Conservation (phyloP, 2,113 vertebrate genomes). For the Neolamprologus caudopunctatus region DNA sequence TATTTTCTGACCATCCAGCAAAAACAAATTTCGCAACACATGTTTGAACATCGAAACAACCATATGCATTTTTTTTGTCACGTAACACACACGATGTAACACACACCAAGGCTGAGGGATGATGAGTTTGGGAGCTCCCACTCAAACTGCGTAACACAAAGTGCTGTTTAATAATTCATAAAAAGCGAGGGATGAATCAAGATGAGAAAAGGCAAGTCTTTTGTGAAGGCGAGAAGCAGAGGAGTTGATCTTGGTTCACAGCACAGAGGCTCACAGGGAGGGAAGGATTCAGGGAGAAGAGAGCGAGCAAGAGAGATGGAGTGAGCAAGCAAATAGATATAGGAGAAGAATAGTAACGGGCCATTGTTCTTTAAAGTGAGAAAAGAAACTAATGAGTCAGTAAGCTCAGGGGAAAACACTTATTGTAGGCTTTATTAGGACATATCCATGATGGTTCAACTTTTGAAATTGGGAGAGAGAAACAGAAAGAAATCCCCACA, state of each 20-base stretch:
- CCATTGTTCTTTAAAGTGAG: conserved; percentile 13
- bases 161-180: conserved; percentile 67
- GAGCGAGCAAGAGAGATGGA: neutral
- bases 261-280: conserved; percentile 8
- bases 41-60: neutral
- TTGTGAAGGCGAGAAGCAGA: conserved; percentile 47
- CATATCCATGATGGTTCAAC: neutral
- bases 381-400: neutral
- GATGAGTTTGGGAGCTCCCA: conserved; percentile 44
- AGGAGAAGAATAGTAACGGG: conserved; percentile 12
- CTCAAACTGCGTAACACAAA: conserved; percentile 46
- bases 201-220: conserved; percentile 50
- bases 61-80: neutral
- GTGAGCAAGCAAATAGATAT: conserved; percentile 16
- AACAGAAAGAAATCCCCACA: neutral
- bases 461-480: neutral
- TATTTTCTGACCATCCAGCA: neutral
- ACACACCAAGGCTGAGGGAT: conserved; percentile 17
- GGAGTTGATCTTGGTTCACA: conserved; percentile 48
- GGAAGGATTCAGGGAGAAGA: neutral
- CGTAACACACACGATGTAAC: neutral
- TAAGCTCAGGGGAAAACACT: neutral
- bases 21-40: neutral
- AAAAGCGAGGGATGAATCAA: conserved; percentile 47
- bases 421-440: neutral